These are phyloP conservation scores for Pararge aegeria DNA, from an alignment of 1,140 invertebrate species.

Conservation along the genomic window DNA sequence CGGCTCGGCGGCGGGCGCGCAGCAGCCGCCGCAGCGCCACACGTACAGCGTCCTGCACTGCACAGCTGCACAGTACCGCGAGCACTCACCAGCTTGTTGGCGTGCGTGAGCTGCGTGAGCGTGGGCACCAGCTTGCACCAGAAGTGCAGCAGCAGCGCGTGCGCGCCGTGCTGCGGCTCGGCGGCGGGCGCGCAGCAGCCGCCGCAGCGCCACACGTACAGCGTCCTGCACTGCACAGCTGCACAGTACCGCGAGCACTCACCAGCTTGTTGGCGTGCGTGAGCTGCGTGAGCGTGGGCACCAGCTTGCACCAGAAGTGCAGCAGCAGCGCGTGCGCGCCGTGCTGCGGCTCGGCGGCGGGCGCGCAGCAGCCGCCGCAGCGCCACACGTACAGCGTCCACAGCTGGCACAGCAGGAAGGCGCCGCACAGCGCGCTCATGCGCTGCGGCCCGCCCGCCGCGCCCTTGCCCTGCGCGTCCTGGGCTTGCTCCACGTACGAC, in stretches of 20 bases:
- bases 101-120: slow-evolving; percentile 94
- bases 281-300: slow-evolving; percentile 95
- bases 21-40: too few relatives aligned
- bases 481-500: slow-evolving; percentile 96
- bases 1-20: slow-evolving; percentile 84
- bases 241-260: slow-evolving; percentile 49
- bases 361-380: slow-evolving; percentile 76
- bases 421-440: slow-evolving; percentile 94
- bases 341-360: slow-evolving; percentile 85
- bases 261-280: slow-evolving; percentile 96
- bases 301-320: slow-evolving; percentile 99
- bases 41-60: too few relatives aligned
- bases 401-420: slow-evolving; percentile 92
- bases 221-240: too few relatives aligned
- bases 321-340: slow-evolving; percentile 88
- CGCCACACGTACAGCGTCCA: slow-evolving; percentile 98
- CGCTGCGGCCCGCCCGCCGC: slow-evolving; percentile 92
- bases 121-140: slow-evolving; percentile 98
- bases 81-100: slow-evolving; percentile 92
- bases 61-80: neutral
- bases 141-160: slow-evolving; percentile 94
- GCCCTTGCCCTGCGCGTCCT: slow-evolving; percentile 73
- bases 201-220: too few relatives aligned
- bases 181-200: slow-evolving; percentile 82
- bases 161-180: slow-evolving; percentile 86